These are phyloP conservation scores for Drosophila ustulata DNA, from an alignment of 2,888 invertebrate genomes.

Conservation along the genomic window DNA sequence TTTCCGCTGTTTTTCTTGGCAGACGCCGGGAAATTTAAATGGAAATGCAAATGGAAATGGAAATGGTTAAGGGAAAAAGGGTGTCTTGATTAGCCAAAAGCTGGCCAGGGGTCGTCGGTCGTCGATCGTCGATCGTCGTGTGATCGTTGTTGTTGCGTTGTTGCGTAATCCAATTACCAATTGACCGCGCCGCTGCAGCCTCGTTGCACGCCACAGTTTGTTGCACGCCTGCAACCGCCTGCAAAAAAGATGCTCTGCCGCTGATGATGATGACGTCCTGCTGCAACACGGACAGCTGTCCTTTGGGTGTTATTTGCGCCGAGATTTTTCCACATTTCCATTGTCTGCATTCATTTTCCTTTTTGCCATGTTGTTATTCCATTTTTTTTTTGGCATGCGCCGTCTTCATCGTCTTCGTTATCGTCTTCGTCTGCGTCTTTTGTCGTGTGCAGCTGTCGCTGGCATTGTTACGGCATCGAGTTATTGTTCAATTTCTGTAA, in stretches of 20 bases:
- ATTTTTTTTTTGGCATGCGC: slow-evolving; percentile 55
- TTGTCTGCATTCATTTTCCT: slow-evolving; percentile 42
- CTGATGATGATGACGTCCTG: slow-evolving; percentile 24
- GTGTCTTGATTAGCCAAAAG: slow-evolving; percentile 44
- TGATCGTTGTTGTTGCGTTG: slow-evolving; percentile 32
- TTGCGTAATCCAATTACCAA: slow-evolving; percentile 65
- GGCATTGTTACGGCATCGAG: slow-evolving; percentile 41
- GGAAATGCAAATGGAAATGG: slow-evolving; percentile 7
- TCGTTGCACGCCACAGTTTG: slow-evolving; percentile 11
- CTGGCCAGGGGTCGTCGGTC: slow-evolving; percentile 10
- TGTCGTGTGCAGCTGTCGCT: slow-evolving; percentile 27
- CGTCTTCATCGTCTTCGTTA: slow-evolving; percentile 32
- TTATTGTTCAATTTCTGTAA: slow-evolving; percentile 42
- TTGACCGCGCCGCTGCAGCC: slow-evolving; percentile 35
- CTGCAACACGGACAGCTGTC: slow-evolving; percentile 65
- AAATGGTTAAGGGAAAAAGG: slow-evolving; percentile 24
- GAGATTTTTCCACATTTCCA: slow-evolving; percentile 63
- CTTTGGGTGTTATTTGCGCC: slow-evolving; percentile 64
- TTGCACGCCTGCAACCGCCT: slow-evolving; percentile 20
- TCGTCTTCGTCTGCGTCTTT: slow-evolving; percentile 23
- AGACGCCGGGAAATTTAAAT: not conserved
- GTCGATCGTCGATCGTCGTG: not conserved
- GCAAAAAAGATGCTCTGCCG: slow-evolving; percentile 10
- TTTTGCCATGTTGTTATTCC: slow-evolving; percentile 1
- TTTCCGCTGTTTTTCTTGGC: slow-evolving; percentile 40